A percentile compares a stretch with the other conserved stretches of the same genome.
phyloP scores from a whole-genome alignment of 2,797 vertebrate species.

The Triplophysa bombifrons region DNA sequence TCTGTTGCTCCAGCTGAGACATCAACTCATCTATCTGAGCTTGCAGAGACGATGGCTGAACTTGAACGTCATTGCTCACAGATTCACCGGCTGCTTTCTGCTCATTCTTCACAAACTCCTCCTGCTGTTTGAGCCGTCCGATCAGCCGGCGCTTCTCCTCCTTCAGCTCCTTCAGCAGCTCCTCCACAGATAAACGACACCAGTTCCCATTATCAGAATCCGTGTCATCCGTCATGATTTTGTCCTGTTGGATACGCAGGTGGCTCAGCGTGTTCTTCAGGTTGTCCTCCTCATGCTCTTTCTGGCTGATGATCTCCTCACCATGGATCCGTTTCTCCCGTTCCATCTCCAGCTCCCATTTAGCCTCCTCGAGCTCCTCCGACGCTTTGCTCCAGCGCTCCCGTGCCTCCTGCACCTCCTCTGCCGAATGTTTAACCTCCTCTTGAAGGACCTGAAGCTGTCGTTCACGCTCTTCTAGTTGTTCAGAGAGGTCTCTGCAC shows the following conservation, averaged over 20 bases:
- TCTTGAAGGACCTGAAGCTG: slow-evolving; percentile 71
- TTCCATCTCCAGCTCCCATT: slow-evolving; percentile 74
- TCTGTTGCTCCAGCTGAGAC: slow-evolving; percentile 70
- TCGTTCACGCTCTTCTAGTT: slow-evolving; percentile 73
- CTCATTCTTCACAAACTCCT: slow-evolving; percentile 70
- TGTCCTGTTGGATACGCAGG: slow-evolving; percentile 57
- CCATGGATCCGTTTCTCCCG: slow-evolving; percentile 64
- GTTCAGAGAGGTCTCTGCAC: slow-evolving; percentile 74
- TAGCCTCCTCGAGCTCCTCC: slow-evolving; percentile 69
- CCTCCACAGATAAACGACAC: slow-evolving; percentile 49
- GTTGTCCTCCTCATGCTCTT: slow-evolving; percentile 65
- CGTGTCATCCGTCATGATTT: not conserved
- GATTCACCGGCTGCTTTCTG: slow-evolving; percentile 66
- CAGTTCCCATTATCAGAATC: slow-evolving; percentile 48
- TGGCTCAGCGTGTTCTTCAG: slow-evolving; percentile 67
- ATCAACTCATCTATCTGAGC: slow-evolving; percentile 67
- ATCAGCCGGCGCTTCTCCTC: slow-evolving; percentile 67
- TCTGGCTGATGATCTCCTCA: slow-evolving; percentile 71
- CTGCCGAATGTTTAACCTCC: slow-evolving; percentile 70
- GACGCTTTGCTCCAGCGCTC: slow-evolving; percentile 71
- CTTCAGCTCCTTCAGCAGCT: slow-evolving; percentile 63
- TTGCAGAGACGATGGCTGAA: slow-evolving; percentile 66
- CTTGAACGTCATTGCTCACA: slow-evolving; percentile 62
- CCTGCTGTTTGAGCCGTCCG: slow-evolving; percentile 67
- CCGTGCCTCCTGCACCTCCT: slow-evolving; percentile 75